Evolutionary conservation across 2,888 invertebrate genomes (phyloP), one percentile per base, ranked within the genome.

Genomic region (Pristionchus fissidentatus): DNA sequence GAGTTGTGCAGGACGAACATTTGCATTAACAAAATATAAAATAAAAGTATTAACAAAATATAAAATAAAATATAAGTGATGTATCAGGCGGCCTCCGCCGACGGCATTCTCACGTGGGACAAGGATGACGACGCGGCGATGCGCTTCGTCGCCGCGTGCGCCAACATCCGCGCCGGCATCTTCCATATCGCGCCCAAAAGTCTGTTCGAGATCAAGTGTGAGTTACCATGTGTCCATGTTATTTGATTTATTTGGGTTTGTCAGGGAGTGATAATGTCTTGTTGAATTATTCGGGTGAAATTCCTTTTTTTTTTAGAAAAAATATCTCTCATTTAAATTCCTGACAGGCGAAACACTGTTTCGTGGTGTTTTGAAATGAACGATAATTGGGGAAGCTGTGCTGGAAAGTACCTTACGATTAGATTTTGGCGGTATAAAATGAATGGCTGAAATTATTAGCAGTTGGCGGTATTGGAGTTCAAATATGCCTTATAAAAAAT

Each of bases 141-240:
- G 91, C 57, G 85, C 26, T 99, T 99, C 93, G 98, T 99, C 1
- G 96, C 97, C 0, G 95, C 97, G 0, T 96, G 97, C 93, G 95
- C 98, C 0, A 99, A 99, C 93, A 95, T 99, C 83, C 95, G 99
- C 62, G 95, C 97, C 0, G 94, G 95, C 90, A 95, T 97, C 89
- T 99, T 98, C 93, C 95, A 95, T 84, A 99, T 99, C 92, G 93
- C 94, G 1, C 94, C 95, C 84, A 97, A 97, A 92, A 96, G 96
- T 0, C 94, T 96, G 75, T 99, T 98, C 93, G 96, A 97, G 91
- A 95, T 97, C 22, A 99, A 99, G 94, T 97, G 96, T 96, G 93
- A 95, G 94, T 94, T 35, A n/a, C n/a, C n/a, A n/a, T n/a, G n/a
- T n/a, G n/a, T n/a, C n/a, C n/a, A n/a, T 29, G 85, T 32, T 19